Base-by-base conservation (phyloP, 2,888 invertebrate genomes). In the Yponomeuta sedellus region DNA sequence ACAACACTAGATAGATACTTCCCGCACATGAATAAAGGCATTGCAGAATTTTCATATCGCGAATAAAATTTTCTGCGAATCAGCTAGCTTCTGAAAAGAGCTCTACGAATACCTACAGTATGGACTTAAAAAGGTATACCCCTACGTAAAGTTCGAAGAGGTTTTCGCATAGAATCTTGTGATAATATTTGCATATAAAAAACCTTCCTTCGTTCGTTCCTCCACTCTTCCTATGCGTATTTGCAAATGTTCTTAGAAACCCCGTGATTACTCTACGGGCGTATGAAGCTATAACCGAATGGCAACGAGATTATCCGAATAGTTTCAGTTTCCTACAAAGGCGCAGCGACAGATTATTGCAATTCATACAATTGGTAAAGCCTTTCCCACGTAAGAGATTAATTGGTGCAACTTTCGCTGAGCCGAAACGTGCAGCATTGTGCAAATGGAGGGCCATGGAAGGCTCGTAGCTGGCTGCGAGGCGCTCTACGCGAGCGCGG, bases 111-210 rank as follows among this genome's bases (percentile, higher is more conserved):
- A 52, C 44, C 8, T 34, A 34, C 34, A 34, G 34, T 8, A 34
- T 34, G n/a, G 57, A n/a, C 57, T 57, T 57, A 57, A 57, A 20
- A 20, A 19, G 57, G n/a, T 19, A 19, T 57, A 19, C n/a, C 57
- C 10, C 57, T 20, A 12, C n/a, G 44, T 52, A 52, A 52, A 52
- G 12, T 77, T 81, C 77, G 70, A 78, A 80, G 78, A 79, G 81
- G 82, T 82, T 82, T 81, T 83, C 83, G 81, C 79, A 82, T 83
- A 81, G 80, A 80, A 81, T 81, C 77, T 76, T 77, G 78, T 80
- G 86, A 85, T 85, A 85, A 81, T 83, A 87, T 86, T 87, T 85
- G 83, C 87, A 86, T 87, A 83, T 76, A 86, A 85, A 85, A 81
- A 80, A 80, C 80, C 82, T 83, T 75, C 75, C 76, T 1, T 73